Percentiles rank a stretch among this genome's conserved stretches.
Evolutionary conservation across 2,797 vertebrate genomes (phyloP).

Genomic region (Enteromius afrohamiltoni): DNA sequence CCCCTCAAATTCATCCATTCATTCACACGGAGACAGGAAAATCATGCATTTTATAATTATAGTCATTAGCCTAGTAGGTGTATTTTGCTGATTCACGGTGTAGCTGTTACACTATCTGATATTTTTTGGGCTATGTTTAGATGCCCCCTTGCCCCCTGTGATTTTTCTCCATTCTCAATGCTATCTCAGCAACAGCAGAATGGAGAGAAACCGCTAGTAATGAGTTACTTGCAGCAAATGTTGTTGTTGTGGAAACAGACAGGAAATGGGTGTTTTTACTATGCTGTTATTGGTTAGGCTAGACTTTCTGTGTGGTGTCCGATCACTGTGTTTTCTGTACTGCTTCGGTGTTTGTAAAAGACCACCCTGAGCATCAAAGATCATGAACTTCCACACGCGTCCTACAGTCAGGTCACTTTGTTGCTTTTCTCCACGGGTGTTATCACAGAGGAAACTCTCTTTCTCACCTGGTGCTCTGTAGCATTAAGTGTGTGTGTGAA

Average conservation of each 20-base stretch:
- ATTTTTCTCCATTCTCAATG: not conserved
- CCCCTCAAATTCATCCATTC: not conserved
- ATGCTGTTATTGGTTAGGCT: conserved; percentile 30
- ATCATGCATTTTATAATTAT: not conserved
- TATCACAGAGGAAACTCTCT: not conserved
- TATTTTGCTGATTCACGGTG: not conserved
- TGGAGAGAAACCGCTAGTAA: not conserved
- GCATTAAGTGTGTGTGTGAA: not conserved
- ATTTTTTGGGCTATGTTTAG: conserved; percentile 10
- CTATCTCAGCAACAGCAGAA: conserved; percentile 1
- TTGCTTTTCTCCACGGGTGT: not conserved
- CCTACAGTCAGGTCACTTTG: not conserved
- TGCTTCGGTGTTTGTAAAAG: not conserved
- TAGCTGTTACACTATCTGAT: conserved; percentile 13
- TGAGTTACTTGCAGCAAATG: conserved; percentile 18
- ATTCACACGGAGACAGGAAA: not conserved
- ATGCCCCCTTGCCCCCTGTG: not conserved
- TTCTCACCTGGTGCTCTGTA: not conserved
- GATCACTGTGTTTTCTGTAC: conserved; percentile 15
- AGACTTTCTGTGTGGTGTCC: conserved; percentile 19
- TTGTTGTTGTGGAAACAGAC: conserved; percentile 23
- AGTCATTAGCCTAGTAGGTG: not conserved
- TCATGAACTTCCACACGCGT: not conserved
- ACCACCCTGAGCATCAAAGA: not conserved
- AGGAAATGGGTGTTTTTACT: conserved; percentile 52